Evolutionary conservation across 2,888 invertebrate genomes (phyloP), one percentile per base, ranked within the genome.

Genomic region (Lottia scabra): DNA sequence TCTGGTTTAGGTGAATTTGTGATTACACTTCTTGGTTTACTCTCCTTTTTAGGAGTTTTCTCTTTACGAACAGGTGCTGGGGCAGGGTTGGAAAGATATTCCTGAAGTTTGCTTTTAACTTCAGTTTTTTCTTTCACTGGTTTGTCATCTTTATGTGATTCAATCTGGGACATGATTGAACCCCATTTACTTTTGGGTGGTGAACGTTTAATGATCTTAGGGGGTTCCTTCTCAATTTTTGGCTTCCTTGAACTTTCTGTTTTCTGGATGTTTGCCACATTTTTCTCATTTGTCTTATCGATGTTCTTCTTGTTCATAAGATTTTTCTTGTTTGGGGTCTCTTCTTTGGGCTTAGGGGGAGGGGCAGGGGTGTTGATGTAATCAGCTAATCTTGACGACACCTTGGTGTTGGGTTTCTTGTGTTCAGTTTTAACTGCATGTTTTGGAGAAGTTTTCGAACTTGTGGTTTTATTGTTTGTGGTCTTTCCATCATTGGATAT

Each of bases 91-190:
- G 75, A 72, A 16, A 81, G 75, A 45, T 83, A 81, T 19, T 78
- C 77, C 30, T 84, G 83, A 23, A 96, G 94, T 90, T 95, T 94
- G 65, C 96, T 95, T 90, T 96, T 97, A 46, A 97, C 94, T 88
- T 97, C 96, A 90, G 95, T 95, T 73, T 90, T 90, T 79, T 93
- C 93, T 62, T 88, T 89, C 68, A 72, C 43, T 73, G 79, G 74
- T 2, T 93, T 93, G 81, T 92, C 93, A 75, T 90, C 90, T 82
- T 95, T 85, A 30, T 77, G 76, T 45, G 75, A 70, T 46, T 84
- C 85, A 62, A 87, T 85, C 73, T 85, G 80, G 3, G 83, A 83
- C 85, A 85, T 85, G 38, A 87, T 87, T 56, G 83, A 78, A 67
- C 80, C 87, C 87, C 86, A 87, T 74, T 86, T 87, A 74, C 85